Evolutionary conservation across 2,888 invertebrate genomes (phyloP).

Genomic region (Malacosoma neustria): DNA sequence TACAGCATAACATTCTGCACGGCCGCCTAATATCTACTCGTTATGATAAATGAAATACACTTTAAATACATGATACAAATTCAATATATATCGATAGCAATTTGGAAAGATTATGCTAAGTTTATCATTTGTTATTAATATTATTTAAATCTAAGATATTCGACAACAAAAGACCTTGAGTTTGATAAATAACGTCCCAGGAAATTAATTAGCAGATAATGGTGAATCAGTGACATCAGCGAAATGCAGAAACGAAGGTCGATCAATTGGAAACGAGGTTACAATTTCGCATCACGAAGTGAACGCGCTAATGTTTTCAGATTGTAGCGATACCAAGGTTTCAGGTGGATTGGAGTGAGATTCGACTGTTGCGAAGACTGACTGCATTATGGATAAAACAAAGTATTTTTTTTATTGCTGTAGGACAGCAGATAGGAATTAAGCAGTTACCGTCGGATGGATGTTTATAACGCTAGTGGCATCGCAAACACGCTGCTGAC

Average conservation of each 20-base stretch:
- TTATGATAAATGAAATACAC: not conserved
- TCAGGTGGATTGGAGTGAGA: too few relatives aligned
- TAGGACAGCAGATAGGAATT: too few relatives aligned
- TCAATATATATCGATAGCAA: not conserved
- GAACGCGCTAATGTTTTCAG: not conserved
- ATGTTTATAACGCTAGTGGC: too few relatives aligned
- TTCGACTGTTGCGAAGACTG: too few relatives aligned
- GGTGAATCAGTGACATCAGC: not conserved
- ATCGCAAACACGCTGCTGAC: too few relatives aligned
- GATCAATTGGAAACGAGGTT: not conserved
- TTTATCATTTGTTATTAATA: not conserved
- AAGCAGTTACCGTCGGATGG: too few relatives aligned
- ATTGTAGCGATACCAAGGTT: too few relatives aligned
- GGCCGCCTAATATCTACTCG: too few relatives aligned
- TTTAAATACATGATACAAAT: not conserved
- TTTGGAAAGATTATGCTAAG: not conserved
- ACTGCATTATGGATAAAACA: too few relatives aligned
- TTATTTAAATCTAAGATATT: not conserved
- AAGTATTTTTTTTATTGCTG: too few relatives aligned
- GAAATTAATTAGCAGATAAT: not conserved
- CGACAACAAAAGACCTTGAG: not conserved
- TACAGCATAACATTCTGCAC: too few relatives aligned
- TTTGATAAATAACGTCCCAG: not conserved
- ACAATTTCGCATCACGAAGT: not conserved
- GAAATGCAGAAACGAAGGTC: not conserved